phyloP scores from a whole-genome alignment of 2,113 vertebrate species.

The Nanorana parkeri region DNA sequence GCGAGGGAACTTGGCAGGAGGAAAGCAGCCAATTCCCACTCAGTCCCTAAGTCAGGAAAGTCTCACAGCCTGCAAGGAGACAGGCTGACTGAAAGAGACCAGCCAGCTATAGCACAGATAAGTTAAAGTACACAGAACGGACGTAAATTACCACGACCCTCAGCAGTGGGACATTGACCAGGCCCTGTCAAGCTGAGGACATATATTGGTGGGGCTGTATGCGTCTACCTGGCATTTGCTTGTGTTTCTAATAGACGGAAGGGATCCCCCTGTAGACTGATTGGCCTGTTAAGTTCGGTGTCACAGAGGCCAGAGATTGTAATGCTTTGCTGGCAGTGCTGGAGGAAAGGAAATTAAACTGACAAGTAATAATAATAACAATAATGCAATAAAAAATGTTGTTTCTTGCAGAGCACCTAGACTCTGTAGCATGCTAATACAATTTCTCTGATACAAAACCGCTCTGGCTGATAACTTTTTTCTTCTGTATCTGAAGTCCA shows the following conservation, averaged over 20 bases:
- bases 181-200: constrained; percentile 96
- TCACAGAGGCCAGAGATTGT: constrained; percentile 15
- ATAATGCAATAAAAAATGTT: neutral
- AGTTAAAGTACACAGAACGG: constrained; percentile 94
- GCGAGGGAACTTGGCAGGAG: constrained; percentile 81
- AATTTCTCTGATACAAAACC: constrained; percentile 17
- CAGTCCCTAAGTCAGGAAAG: constrained; percentile 85
- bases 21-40: constrained; percentile 73
- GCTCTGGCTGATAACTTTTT: constrained; percentile 8
- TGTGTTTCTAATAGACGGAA: constrained; percentile 61
- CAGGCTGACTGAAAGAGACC: constrained; percentile 92
- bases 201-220: constrained; percentile 79
- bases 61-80: constrained; percentile 91
- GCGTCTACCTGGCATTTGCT: constrained; percentile 76
- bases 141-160: constrained; percentile 97
- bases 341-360: constrained; percentile 23
- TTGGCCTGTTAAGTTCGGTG: constrained; percentile 13
- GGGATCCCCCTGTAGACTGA: constrained; percentile 44
- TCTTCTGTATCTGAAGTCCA: neutral
- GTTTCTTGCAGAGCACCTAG: constrained; percentile 43
- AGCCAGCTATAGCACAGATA: constrained; percentile 96
- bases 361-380: constrained; percentile 25
- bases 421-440: constrained; percentile 10
- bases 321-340: neutral
- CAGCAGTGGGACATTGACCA: constrained; percentile 98